These are phyloP conservation scores for Eupsilia transversa DNA, from an alignment of 2,888 invertebrate species.

Conservation along the genomic window DNA sequence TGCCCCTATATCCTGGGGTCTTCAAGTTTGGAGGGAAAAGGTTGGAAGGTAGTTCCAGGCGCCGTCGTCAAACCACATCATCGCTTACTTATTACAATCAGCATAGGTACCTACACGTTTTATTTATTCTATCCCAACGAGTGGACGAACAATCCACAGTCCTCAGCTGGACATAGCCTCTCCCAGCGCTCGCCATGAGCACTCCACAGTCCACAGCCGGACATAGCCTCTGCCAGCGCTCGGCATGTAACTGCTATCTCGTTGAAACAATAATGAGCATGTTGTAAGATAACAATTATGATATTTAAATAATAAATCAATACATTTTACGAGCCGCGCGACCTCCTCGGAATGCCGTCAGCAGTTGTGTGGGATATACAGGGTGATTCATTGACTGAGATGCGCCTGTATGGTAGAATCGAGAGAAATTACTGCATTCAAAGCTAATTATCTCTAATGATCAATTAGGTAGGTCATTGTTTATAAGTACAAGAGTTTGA, in stretches of 20 bases:
- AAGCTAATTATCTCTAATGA: background rate
- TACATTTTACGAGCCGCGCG: conserved; percentile 4
- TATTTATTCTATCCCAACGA: too few relatives aligned
- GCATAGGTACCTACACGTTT: too few relatives aligned
- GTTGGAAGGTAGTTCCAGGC: background rate
- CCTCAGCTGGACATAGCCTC: too few relatives aligned
- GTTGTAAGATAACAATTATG: conserved; percentile 17
- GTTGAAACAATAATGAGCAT: background rate
- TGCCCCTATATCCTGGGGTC: background rate
- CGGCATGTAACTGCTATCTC: too few relatives aligned
- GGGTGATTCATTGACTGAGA: background rate
- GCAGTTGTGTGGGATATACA: background rate
- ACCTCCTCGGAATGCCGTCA: conserved; percentile 42
- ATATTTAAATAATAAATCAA: conserved; percentile 19
- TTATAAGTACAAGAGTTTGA: background rate
- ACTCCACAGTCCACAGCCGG: background rate
- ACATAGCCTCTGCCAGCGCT: too few relatives aligned
- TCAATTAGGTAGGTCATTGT: background rate
- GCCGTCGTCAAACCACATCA: background rate
- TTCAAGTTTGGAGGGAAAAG: background rate
- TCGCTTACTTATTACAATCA: background rate
- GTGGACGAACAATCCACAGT: too few relatives aligned
- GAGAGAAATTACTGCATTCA: background rate
- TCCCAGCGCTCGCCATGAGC: too few relatives aligned
- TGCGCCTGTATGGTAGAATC: background rate